phyloP scores from a whole-genome alignment of 2,797 vertebrate species.

The Platyrinchus mystaceus region DNA sequence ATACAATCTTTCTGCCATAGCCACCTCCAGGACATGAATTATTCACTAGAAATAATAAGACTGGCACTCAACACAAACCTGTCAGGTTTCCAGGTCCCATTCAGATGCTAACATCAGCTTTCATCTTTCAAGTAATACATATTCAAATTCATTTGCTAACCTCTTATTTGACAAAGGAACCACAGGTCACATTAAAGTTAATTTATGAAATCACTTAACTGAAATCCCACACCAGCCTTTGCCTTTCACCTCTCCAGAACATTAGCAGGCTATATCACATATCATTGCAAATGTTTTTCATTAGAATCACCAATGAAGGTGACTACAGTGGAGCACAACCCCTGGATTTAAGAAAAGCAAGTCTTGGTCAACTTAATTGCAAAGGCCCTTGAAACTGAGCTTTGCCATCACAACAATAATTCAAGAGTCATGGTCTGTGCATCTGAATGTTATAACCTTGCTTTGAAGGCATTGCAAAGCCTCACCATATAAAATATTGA shows the following conservation, averaged over 20 bases:
- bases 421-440: not conserved
- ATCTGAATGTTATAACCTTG: not conserved
- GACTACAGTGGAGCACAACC: not conserved
- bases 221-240: constrained; percentile 33
- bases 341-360: not conserved
- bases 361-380: not conserved
- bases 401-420: not conserved
- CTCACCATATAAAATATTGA: not conserved
- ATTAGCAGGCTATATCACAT: not conserved
- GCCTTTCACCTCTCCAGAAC: not conserved
- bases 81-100: constrained; percentile 10
- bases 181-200: constrained; percentile 7
- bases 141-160: not conserved
- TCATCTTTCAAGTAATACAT: not conserved
- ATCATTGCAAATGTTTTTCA: not conserved
- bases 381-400: not conserved
- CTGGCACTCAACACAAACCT: not conserved
- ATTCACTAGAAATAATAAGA: constrained; percentile 5
- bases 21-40: not conserved
- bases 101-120: constrained; percentile 21
- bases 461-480: not conserved
- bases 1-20: not conserved
- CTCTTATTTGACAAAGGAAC: not conserved
- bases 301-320: not conserved
- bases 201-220: constrained; percentile 49